These are phyloP conservation scores for Kradibia gibbosae DNA, from an alignment of 1,140 invertebrate genomes.

Conservation along the genomic window DNA sequence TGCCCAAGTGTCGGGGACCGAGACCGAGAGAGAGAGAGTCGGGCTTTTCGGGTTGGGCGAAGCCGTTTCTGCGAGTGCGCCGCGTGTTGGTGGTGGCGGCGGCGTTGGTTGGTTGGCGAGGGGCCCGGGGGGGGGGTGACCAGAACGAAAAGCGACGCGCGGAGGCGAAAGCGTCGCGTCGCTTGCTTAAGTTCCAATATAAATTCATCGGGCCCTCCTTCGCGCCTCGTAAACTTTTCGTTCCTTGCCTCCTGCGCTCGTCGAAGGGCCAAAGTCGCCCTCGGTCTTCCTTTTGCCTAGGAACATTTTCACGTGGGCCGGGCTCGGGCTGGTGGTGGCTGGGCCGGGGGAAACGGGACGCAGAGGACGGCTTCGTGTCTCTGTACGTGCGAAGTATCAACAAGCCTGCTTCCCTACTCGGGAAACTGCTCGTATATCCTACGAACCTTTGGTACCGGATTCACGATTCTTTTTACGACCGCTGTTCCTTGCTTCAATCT, in stretches of 20 bases:
- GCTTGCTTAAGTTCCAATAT: constrained; percentile 28
- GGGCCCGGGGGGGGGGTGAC: neutral
- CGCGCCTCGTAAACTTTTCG: constrained; percentile 36
- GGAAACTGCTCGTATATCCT: constrained; percentile 19
- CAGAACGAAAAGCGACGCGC: neutral
- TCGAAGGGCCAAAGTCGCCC: constrained; percentile 33
- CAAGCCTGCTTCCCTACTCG: neutral
- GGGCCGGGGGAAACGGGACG: neutral
- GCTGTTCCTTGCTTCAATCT: neutral
- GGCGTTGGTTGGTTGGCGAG: too few relatives aligned
- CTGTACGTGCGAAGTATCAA: neutral
- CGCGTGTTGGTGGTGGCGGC: too few relatives aligned
- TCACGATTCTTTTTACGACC: constrained; percentile 54
- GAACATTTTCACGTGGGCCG: neutral
- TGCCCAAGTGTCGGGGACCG: neutral
- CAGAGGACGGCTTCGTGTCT: neutral
- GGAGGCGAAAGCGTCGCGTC: constrained; percentile 23
- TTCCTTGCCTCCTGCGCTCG: constrained; percentile 31
- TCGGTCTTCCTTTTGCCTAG: constrained; percentile 25
- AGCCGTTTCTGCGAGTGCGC: too few relatives aligned
- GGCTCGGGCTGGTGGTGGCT: too few relatives aligned
- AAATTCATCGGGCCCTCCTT: constrained; percentile 40
- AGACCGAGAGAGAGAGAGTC: neutral
- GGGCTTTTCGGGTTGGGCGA: neutral
- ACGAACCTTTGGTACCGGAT: constrained; percentile 55